These are phyloP conservation scores for Bellardia pandia DNA, from an alignment of 2,888 invertebrate genomes.

Conservation along the genomic window DNA sequence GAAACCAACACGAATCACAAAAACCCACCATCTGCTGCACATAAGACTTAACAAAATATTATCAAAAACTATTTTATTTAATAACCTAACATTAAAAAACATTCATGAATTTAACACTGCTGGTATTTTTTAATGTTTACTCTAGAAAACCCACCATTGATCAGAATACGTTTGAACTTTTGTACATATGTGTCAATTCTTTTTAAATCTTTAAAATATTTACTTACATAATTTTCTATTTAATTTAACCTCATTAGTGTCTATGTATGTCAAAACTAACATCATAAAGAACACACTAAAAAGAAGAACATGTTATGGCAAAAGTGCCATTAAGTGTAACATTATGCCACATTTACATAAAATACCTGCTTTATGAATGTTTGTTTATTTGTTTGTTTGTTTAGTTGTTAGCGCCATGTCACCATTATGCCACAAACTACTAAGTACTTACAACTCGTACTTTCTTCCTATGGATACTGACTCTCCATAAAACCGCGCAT, in stretches of 20 bases:
- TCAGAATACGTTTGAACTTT: not conserved
- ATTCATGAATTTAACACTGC: too few relatives aligned
- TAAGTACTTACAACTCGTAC: not conserved
- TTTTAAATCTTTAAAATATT: not conserved
- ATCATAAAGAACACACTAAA: slow-evolving; percentile 11
- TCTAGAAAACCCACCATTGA: too few relatives aligned
- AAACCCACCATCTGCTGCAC: too few relatives aligned
- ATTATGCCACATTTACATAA: slow-evolving; percentile 49
- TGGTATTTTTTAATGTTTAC: too few relatives aligned
- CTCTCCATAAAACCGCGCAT: not conserved
- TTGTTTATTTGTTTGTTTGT: not conserved
- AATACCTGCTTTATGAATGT: slow-evolving; percentile 24
- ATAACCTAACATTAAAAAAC: too few relatives aligned
- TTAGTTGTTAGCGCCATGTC: not conserved
- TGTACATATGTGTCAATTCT: not conserved
- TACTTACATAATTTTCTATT: slow-evolving; percentile 10
- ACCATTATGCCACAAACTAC: slow-evolving; percentile 34
- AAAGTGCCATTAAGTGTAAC: slow-evolving; percentile 50
- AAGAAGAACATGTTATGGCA: slow-evolving; percentile 5
- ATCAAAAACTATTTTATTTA: too few relatives aligned
- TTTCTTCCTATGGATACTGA: not conserved
- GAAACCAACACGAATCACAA: too few relatives aligned
- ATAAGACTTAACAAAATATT: too few relatives aligned
- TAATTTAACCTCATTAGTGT: slow-evolving; percentile 52
- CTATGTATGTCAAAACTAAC: slow-evolving; percentile 5